These are phyloP conservation scores for Aldrovandia affinis DNA, from an alignment of 2,797 vertebrate genomes.

Conservation along the genomic window DNA sequence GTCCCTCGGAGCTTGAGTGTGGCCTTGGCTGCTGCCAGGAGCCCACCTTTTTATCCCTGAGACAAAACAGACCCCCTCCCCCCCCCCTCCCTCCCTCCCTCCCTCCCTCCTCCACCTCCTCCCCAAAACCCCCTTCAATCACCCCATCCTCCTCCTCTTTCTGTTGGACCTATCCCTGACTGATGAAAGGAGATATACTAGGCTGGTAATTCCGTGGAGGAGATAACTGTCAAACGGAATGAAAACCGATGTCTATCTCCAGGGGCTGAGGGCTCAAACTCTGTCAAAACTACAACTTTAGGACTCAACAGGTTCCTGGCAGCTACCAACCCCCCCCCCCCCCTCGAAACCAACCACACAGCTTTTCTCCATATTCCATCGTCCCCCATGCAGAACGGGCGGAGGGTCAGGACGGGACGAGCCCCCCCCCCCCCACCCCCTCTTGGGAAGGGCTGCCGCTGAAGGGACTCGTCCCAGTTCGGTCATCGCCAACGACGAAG, in stretches of 20 bases:
- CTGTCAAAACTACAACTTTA: slow-evolving; percentile 75
- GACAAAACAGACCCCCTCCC: slow-evolving; percentile 74
- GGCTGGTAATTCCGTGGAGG: slow-evolving; percentile 65
- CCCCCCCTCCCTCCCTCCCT: slow-evolving; percentile 41
- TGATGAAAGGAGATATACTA: slow-evolving; percentile 72
- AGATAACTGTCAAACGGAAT: slow-evolving; percentile 74
- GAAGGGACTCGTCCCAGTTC: neutral
- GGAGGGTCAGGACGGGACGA: slow-evolving; percentile 29
- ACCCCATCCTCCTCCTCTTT: slow-evolving; percentile 31
- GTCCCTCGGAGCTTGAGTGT: slow-evolving; percentile 70
- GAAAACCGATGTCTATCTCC: slow-evolving; percentile 71
- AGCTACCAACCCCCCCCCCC: slow-evolving; percentile 21
- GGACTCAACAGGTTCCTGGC: slow-evolving; percentile 70
- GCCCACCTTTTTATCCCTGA: slow-evolving; percentile 74
- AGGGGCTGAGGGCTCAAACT: slow-evolving; percentile 57
- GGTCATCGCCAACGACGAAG: neutral
- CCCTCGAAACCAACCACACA: neutral
- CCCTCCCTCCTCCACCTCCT: slow-evolving; percentile 44
- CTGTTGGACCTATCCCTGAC: slow-evolving; percentile 68
- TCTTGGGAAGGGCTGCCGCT: neutral
- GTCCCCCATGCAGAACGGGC: neutral
- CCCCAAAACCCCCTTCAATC: slow-evolving; percentile 47
- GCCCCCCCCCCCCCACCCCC: neutral
- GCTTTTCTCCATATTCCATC: neutral
- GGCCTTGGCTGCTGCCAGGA: slow-evolving; percentile 72